Conservation (phyloP, 2,113 vertebrate species). For the Cervus canadensis region DNA sequence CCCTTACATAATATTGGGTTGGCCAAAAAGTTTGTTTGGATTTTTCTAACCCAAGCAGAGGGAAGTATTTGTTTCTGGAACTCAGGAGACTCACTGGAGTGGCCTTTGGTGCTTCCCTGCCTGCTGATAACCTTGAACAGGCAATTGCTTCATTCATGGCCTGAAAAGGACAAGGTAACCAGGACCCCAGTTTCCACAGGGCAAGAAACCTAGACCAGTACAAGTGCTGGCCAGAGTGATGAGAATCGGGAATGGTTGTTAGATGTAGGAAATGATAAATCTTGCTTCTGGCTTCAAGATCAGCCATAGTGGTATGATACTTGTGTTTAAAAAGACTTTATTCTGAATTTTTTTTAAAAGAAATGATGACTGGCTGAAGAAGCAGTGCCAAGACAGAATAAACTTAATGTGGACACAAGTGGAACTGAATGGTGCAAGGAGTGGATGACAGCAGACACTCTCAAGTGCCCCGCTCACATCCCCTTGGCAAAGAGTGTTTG, state of each 20-base stretch:
- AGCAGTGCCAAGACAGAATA: neutral
- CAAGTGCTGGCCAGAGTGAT: neutral
- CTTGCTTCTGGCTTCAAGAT: neutral
- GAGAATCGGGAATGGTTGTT: neutral
- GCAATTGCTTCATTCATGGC: neutral
- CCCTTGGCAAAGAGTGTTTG: neutral
- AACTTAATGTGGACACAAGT: neutral
- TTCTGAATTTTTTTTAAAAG: neutral
- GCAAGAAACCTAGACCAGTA: neutral
- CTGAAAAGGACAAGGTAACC: neutral
- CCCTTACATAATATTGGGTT: neutral
- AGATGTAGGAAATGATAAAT: neutral
- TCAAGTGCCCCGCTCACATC: neutral
- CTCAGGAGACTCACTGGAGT: neutral
- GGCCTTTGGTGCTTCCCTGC: neutral
- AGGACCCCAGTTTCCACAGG: neutral
- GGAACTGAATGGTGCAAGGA: neutral
- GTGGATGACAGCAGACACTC: neutral
- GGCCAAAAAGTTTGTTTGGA: neutral
- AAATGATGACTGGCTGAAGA: neutral
- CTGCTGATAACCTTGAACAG: neutral
- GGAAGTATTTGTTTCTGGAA: neutral
- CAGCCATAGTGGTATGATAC: neutral
- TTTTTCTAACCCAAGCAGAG: neutral
- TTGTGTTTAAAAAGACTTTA: neutral